Evolutionary conservation across 2,888 invertebrate genomes (phyloP).

Genomic region (Chrysina gloriosa): DNA sequence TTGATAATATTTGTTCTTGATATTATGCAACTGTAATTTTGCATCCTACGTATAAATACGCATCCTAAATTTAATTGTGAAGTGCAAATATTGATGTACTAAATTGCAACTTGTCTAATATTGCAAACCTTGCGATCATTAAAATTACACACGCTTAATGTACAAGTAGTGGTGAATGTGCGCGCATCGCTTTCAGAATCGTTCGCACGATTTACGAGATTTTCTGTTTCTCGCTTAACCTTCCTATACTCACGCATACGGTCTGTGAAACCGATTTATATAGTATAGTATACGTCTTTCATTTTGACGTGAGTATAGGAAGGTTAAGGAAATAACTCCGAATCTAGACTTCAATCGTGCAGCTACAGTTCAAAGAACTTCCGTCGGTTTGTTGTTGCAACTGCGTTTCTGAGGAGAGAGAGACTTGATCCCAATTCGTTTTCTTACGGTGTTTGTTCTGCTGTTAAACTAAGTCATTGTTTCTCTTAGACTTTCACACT

Average conservation of each 20-base stretch:
- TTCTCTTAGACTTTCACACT: conserved; percentile 43
- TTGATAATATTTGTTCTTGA: no score
- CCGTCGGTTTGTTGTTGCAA: conserved; percentile 45
- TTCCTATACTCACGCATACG: no score
- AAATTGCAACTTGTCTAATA: no score
- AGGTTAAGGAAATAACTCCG: conserved; percentile 16
- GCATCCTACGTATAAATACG: no score
- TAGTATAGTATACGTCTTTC: no score
- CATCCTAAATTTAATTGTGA: no score
- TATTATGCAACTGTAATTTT: no score
- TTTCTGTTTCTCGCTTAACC: conserved; percentile 23
- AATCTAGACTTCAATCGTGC: conserved; percentile 24
- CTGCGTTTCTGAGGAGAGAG: conserved; percentile 30
- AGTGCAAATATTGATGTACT: no score
- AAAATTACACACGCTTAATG: no score
- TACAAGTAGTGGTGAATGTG: background rate
- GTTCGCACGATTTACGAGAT: conserved; percentile 48
- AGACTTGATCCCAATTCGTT: conserved; percentile 41
- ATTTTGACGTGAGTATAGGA: no score
- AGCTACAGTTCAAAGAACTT: conserved; percentile 51
- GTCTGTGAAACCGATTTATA: no score
- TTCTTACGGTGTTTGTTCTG: conserved; percentile 42
- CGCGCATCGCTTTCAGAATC: background rate
- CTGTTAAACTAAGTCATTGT: conserved; percentile 41
- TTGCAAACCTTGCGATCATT: no score